Base-by-base conservation (phyloP, 1,140 invertebrate species). In the Parasteatoda tepidariorum region DNA sequence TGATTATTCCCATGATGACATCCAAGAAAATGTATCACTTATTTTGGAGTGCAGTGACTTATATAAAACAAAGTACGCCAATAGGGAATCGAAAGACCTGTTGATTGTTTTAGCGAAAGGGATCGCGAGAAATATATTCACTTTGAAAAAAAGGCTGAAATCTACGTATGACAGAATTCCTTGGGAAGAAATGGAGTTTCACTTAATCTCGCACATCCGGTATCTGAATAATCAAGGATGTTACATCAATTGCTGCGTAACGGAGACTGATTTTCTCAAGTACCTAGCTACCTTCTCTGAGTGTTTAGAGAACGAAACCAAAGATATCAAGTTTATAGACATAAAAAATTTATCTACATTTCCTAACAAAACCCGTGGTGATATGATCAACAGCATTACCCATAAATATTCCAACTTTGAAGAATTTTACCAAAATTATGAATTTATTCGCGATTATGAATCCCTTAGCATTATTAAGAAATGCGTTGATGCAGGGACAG, bases 141-240 rank as follows among this genome's bases (percentile, higher is more conserved):
- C 68, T 18, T 24, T 81, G 18, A 81, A 81, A 18, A 22, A 9
- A 7, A 9, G n/a, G n/a, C 59, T 67, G 31, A 70, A 68, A 41
- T 33, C 26, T 2, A 81, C 76, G 1, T 81, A 81, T 11, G 41
- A 33, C 22, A 68, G 7, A 26, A 11, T 81, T 55, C 66, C 76
- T 33, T 81, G 76, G 76, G 76, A 81, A 34, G 76, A 81, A 70
- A 67, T 81, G n/a, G 76, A 81, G 31, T 81, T 70, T n/a, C 59
- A 30, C n/a, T 70, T 70, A 28, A 15, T 38, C 4, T 11, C 41
- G 24, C 68, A 66, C n/a, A 70, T 81, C 13, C 11, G 7, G n/a
- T 41, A 3, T 22, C 30, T 7, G 4, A 54, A 28, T 11, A 41
- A 62, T 6, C 59, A 5, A 15, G 13, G 5, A 2, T n/a, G 4